These are phyloP conservation scores for Centroberyx gerrardi DNA, from an alignment of 2,797 vertebrate species.

Conservation along the genomic window DNA sequence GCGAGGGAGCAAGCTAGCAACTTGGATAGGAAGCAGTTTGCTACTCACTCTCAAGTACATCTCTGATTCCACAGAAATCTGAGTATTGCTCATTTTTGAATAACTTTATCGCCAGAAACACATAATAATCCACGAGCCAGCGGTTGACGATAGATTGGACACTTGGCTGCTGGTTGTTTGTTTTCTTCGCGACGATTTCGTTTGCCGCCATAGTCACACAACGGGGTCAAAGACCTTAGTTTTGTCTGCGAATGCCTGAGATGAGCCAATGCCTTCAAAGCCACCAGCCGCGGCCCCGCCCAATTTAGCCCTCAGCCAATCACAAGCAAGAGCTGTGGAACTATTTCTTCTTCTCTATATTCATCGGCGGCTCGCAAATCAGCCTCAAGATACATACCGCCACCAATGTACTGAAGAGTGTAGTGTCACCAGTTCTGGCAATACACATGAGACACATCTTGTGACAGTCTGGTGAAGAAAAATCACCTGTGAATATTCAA, in stretches of 20 bases:
- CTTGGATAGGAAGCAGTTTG: neutral
- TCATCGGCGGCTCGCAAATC: no score
- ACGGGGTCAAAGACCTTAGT: no score
- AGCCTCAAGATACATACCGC: neutral
- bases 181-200: rapidly evolving
- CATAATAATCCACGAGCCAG: slow-evolving; percentile 82
- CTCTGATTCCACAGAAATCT: slow-evolving; percentile 65
- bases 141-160: slow-evolving; percentile 74
- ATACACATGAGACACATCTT: no score
- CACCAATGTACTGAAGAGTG: neutral
- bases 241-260: no score
- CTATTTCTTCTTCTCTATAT: neutral
- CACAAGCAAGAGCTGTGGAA: neutral
- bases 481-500: no score
- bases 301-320: neutral
- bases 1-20: neutral
- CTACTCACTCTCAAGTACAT: slow-evolving; percentile 76
- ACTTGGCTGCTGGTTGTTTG: rapidly evolving
- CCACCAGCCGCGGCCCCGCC: neutral
- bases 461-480: no score
- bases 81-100: slow-evolving; percentile 67
- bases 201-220: slow-evolving; percentile 68
- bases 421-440: neutral
- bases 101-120: slow-evolving; percentile 57
- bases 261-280: no score